These are phyloP conservation scores for Leptonema lineaticorne DNA, from an alignment of 1,140 invertebrate genomes.

Conservation along the genomic window DNA sequence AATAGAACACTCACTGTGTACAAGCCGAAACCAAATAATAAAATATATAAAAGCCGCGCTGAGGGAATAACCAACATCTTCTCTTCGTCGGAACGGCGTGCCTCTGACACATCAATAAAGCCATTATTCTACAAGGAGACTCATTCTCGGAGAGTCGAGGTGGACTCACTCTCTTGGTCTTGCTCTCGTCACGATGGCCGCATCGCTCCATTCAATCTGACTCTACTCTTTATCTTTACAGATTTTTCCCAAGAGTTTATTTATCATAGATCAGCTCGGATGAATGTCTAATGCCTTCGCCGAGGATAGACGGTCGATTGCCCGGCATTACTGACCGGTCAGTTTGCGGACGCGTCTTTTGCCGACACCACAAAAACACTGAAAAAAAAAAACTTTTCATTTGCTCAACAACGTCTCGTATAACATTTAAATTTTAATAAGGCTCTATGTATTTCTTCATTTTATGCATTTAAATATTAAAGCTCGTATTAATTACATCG, in stretches of 20 bases:
- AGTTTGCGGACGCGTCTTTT: constrained; percentile 7
- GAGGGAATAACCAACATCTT: constrained; percentile 16
- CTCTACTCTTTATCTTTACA: constrained; percentile 40
- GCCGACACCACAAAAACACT: neutral
- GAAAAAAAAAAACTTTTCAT: neutral
- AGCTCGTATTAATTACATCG: too few relatives aligned
- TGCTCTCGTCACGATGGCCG: constrained; percentile 42
- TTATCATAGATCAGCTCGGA: constrained; percentile 40
- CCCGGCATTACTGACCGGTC: constrained; percentile 18
- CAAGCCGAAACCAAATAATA: constrained; percentile 9
- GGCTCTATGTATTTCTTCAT: too few relatives aligned
- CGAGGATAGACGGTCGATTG: too few relatives aligned
- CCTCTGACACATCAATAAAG: constrained; percentile 47
- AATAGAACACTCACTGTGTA: constrained; percentile 19
- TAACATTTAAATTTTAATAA: too few relatives aligned
- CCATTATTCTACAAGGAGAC: constrained; percentile 43
- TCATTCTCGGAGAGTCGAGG: too few relatives aligned
- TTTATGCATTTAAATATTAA: too few relatives aligned
- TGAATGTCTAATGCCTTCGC: constrained; percentile 35
- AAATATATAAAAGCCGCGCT: constrained; percentile 2
- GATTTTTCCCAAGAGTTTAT: constrained; percentile 40
- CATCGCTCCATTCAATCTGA: constrained; percentile 47
- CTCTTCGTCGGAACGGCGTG: constrained; percentile 16
- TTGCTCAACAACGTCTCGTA: too few relatives aligned
- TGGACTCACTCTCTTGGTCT: constrained; percentile 33